Conservation (phyloP, 2,113 vertebrate species). For the Channa maculata region DNA sequence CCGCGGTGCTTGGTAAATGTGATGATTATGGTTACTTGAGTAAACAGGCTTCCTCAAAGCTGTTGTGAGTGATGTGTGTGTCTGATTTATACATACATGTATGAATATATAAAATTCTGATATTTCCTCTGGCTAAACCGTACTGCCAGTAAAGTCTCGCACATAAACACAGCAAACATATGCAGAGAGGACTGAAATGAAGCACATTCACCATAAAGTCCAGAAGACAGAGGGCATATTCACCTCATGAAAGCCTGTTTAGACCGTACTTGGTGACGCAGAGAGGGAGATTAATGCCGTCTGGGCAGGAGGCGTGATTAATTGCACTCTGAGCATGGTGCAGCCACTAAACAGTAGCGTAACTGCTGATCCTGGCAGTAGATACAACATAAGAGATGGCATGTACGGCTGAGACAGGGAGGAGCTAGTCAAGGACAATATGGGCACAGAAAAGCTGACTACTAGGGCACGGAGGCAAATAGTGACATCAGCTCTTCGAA, state of each 20-base stretch:
- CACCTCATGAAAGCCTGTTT: slow-evolving; percentile 59
- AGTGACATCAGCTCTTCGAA: slow-evolving; percentile 43
- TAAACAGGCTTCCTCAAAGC: slow-evolving; percentile 34
- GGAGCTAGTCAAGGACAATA: slow-evolving; percentile 63
- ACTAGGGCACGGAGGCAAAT: slow-evolving; percentile 5
- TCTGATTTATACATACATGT: background rate
- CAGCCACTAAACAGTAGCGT: slow-evolving; percentile 67
- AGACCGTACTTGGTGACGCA: slow-evolving; percentile 56
- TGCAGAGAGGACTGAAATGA: slow-evolving; percentile 34
- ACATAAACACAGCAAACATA: slow-evolving; percentile 11
- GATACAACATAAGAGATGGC: slow-evolving; percentile 59
- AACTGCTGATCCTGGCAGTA: slow-evolving; percentile 61
- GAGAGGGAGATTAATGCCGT: slow-evolving; percentile 72
- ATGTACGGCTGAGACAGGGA: slow-evolving; percentile 31
- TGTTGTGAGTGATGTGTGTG: slow-evolving; percentile 15
- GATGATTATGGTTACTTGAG: slow-evolving; percentile 57
- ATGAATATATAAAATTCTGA: slow-evolving; percentile 12
- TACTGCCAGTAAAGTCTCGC: slow-evolving; percentile 35
- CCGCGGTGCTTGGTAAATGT: slow-evolving; percentile 63
- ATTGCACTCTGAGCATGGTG: slow-evolving; percentile 60
- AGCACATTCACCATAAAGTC: slow-evolving; percentile 17
- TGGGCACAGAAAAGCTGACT: slow-evolving; percentile 37
- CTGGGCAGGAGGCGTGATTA: slow-evolving; percentile 73
- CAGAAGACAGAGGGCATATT: slow-evolving; percentile 51
- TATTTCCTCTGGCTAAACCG: slow-evolving; percentile 40